Base-by-base conservation (phyloP, 2,797 vertebrate genomes). In the Garrulus glandarius region DNA sequence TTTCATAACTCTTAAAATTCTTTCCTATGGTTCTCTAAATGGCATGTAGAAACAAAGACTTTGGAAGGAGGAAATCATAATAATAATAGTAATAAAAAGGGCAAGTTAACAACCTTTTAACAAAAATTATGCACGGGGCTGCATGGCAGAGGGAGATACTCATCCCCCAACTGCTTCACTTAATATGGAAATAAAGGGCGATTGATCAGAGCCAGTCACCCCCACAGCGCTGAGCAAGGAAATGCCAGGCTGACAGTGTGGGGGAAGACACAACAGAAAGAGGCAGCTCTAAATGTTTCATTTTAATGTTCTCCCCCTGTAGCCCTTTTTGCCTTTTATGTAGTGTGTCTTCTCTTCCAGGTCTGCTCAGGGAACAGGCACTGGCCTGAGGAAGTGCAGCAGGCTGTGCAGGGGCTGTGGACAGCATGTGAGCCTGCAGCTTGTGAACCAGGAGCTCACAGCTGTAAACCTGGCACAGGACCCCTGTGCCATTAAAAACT, bases 101-200 rank as follows among this genome's bases (percentile, higher is more conserved):
- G 47, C 68, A 96, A 92, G 70, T 96, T 97, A 98, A 96, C 80
- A 92, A 87, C 44, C 71, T 93, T 87, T 98, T 97, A 98, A 97
- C 94, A 96, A 95, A 95, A 97, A 96, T 59, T 88, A 96, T 90
- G 94, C 79, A 78, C 1, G 4, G 67, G 63, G 64, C 63, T 90
- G 89, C 91, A 92, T 93, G 93, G 76, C 65, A 93, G 59, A 69
- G 85, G 89, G 95, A 95, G 94, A 77, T 56, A 55, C 89, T 92
- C 41, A 34, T 91, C 79, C 95, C 79, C 84, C 79, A 92, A 39
- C 89, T 76, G 65, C 70, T 77, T 97, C 41, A 19, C 90, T 97
- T 97, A 96, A 90, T 95, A 84, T 89, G 94, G 93, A 97, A 97
- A 97, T 95, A 90, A 95, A 94, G 96, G 94, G 70, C 89, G 95